phyloP scores from a whole-genome alignment of 2,888 invertebrate species.

The Dicyrtomina minuta region DNA sequence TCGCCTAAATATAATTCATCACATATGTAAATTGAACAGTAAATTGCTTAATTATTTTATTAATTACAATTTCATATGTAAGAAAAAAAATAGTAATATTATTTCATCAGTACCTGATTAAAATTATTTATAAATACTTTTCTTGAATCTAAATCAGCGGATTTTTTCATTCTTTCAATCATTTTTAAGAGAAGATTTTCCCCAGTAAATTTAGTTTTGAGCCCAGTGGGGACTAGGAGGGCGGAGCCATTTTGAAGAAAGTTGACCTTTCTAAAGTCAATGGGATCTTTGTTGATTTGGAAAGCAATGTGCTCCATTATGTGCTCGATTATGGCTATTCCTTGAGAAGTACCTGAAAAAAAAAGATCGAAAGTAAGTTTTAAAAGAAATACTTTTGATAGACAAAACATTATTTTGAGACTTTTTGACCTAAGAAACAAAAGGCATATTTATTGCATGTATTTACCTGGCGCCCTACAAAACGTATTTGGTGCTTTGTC shows the following conservation, averaged over 20 bases:
- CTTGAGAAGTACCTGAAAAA: slow-evolving; percentile 59
- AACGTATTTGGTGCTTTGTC: slow-evolving; percentile 61
- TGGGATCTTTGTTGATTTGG: slow-evolving; percentile 56
- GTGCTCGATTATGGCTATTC: slow-evolving; percentile 57
- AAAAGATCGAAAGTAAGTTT: too few species aligned
- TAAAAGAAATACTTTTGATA: too few species aligned
- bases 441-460: too few species aligned
- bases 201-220: slow-evolving; percentile 8
- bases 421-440: too few species aligned
- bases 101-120: slow-evolving; percentile 61
- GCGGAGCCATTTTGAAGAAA: slow-evolving; percentile 55
- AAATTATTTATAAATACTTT: slow-evolving; percentile 62
- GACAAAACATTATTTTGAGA: too few species aligned
- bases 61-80: too few species aligned
- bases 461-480: slow-evolving; percentile 69
- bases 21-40: not conserved
- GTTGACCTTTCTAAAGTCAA: slow-evolving; percentile 62
- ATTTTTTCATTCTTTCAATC: slow-evolving; percentile 6
- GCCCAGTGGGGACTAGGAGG: slow-evolving; percentile 11
- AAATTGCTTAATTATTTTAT: too few species aligned
- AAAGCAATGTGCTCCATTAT: slow-evolving; percentile 59
- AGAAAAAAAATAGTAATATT: too few species aligned
- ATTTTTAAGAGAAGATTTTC: slow-evolving; percentile 12
- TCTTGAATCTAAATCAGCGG: slow-evolving; percentile 54
- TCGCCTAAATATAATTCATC: too few species aligned